A percentile compares a stretch with the other conserved stretches of the same genome.
Conservation (phyloP, 2,797 vertebrate genomes). For the Acipenser transmontanus region DNA sequence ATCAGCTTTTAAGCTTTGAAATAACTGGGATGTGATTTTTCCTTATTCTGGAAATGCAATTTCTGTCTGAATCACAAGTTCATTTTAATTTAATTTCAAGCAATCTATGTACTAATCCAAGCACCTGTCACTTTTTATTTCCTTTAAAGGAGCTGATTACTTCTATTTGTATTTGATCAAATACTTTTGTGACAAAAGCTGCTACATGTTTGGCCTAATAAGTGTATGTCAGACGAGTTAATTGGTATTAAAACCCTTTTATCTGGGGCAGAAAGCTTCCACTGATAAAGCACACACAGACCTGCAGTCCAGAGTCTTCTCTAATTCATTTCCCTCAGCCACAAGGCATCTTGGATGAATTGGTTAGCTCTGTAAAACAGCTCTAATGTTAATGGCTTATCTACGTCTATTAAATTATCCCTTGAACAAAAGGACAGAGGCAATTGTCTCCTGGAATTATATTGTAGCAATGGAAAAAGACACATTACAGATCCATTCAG, state of each 20-base stretch:
- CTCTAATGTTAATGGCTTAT: no score
- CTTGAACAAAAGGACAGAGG: no score
- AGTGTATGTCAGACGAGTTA: background rate
- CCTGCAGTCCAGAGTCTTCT: background rate
- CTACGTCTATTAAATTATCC: no score
- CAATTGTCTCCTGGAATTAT: no score
- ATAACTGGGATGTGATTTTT: background rate
- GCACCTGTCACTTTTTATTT: background rate
- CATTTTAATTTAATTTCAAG: background rate
- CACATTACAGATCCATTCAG: no score
- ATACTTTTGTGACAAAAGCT: background rate
- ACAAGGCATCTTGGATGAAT: background rate
- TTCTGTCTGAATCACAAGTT: background rate
- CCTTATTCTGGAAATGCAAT: background rate
- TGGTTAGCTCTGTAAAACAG: background rate
- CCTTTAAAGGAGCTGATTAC: background rate
- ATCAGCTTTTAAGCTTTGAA: background rate
- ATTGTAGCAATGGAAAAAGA: no score
- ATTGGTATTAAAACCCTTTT: constrained; percentile 5
- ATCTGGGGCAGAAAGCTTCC: background rate
- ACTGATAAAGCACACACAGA: background rate
- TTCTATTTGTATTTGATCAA: background rate
- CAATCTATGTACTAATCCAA: no score
- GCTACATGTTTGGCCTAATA: background rate
- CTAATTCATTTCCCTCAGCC: background rate